Evolutionary conservation across 2,888 invertebrate species (phyloP), one percentile per base, ranked within the genome.

Genomic region (Nesidiocoris tenuis): DNA sequence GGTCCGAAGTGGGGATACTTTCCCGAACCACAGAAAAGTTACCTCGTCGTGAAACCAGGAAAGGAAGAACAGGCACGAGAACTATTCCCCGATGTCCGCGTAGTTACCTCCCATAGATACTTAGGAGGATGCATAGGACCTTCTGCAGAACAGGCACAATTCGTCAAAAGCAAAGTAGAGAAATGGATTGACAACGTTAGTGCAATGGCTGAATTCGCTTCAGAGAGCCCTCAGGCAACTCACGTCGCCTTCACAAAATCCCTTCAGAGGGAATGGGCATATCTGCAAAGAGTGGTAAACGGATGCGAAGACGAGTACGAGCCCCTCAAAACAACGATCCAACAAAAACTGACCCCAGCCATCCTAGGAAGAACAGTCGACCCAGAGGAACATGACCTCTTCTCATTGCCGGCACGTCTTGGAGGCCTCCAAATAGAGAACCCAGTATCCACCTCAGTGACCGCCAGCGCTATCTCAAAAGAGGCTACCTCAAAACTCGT

Each of bases 81-180:
- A 22, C 22, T 21, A 22, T 23, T 23, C 22, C 24, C 64, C n/a
- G 64, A 64, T 18, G n/a, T 64, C 7, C 3, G 18, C 2, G 2
- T 64, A 64, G 64, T 64, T 5, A 22, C 17, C 2, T 64, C 24
- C n/a, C 22, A 64, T n/a, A n/a, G 19, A 64, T 64, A 23, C 64
- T 23, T 21, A n/a, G 21, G 22, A 16, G 24, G 64, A 5, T n/a
- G 16, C 19, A 22, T 22, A n/a, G 64, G 64, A 2, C 64, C 64
- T 21, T 22, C 3, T 2, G 64, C 16, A 2, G 64, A n/a, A n/a
- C n/a, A n/a, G n/a, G n/a, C n/a, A n/a, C n/a, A n/a, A n/a, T 1
- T 2, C 1, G 2, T 2, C 1, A 12, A 7, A 54, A 12, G 9
- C 7, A 54, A 54, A 54, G 54, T 54, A 54, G 7, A 7, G 54